Evolutionary conservation across 2,888 invertebrate species (phyloP).

Genomic region (Halictus quadricinctus): DNA sequence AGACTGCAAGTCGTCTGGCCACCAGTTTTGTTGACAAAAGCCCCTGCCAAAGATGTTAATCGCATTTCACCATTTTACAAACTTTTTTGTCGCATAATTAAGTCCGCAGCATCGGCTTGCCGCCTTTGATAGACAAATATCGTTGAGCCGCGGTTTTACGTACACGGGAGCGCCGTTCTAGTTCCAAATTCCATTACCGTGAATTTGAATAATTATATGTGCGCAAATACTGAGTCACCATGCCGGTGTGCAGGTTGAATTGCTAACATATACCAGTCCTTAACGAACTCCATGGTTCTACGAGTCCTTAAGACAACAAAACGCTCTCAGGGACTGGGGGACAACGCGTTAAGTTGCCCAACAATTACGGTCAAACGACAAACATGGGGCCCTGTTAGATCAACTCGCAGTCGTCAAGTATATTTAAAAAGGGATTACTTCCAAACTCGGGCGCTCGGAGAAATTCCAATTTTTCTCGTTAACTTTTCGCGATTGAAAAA

Average conservation of each 20-base stretch:
- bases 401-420: background rate
- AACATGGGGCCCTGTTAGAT: background rate
- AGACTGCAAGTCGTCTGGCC: background rate
- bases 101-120: slow-evolving; percentile 15
- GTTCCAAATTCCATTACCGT: slow-evolving; percentile 72
- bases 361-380: slow-evolving; percentile 38
- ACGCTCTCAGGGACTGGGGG: slow-evolving; percentile 41
- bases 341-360: slow-evolving; percentile 58
- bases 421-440: slow-evolving; percentile 14
- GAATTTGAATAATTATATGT: slow-evolving; percentile 79
- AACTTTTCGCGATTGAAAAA: background rate
- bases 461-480: slow-evolving; percentile 25
- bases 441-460: background rate
- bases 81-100: background rate
- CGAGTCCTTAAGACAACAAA: slow-evolving; percentile 72
- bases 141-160: slow-evolving; percentile 23
- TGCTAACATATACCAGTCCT: slow-evolving; percentile 71
- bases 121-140: slow-evolving; percentile 54
- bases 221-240: slow-evolving; percentile 71
- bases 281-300: slow-evolving; percentile 72
- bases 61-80: background rate
- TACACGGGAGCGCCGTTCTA: slow-evolving; percentile 47
- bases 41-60: background rate
- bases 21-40: background rate
- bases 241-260: slow-evolving; percentile 65